Evolutionary conservation across 1,140 invertebrate genomes (phyloP), one percentile per base, ranked within the genome.

Genomic region (Lepidostoma basale): DNA sequence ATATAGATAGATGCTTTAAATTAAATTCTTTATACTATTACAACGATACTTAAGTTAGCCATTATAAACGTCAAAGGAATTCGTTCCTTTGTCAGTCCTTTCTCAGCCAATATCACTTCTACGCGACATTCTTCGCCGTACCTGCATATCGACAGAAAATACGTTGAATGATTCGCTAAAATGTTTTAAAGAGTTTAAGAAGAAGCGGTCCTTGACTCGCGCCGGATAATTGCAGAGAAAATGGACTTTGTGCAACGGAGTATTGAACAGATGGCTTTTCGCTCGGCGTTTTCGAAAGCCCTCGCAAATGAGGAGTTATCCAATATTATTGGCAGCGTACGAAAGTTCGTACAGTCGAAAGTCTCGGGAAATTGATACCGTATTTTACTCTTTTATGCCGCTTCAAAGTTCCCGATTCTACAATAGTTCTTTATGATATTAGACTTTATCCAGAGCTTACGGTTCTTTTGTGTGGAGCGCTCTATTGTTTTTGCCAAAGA

Each of bases 401-500:
- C n/a, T n/a, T n/a, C n/a, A n/a, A n/a, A 22, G 25, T 54, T 33
- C 26, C 16, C 20, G 26, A 20, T 56, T 56, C 25, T 20, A 36
- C 26, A 33, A 40, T 44, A 60, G 14, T 30, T 26, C 40, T 66
- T 58, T 66, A 66, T 44, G 22, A 58, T 66, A 66, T 66, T 44
- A 66, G 49, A 44, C 44, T 44, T 30, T 42, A 39, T 52, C 25
- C 47, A 45, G 36, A 39, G 44, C n/a, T 16, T 39, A n/a, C 36
- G 67, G 47, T 42, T 42, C 14, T 47, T 62, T 68, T 68, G 66
- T 68, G 23, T 14, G 6, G 59, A 12, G 45, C 25, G 16, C 60
- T 52, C 67, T 63, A 64, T 69, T 69, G 67, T 69, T 69, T 62
- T 69, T 49, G 25, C 54, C 67, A 45, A 63, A 64, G 60, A 64